Evolutionary conservation across 2,888 invertebrate genomes (phyloP).

Genomic region (Sympetrum striolatum): DNA sequence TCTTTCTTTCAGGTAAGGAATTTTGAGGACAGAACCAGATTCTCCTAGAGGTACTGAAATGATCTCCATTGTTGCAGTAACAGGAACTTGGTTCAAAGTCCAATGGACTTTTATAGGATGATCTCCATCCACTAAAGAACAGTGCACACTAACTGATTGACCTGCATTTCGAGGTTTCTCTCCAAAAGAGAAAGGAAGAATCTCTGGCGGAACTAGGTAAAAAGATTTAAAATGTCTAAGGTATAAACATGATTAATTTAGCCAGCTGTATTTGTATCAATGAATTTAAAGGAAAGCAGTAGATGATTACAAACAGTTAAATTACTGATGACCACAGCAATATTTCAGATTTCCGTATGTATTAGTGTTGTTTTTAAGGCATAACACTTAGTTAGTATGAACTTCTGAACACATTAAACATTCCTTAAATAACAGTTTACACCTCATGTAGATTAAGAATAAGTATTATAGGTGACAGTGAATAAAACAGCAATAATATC

Average conservation of each 20-base stretch:
- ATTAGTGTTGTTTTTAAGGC: no score
- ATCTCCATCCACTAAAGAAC: constrained; percentile 54
- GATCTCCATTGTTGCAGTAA: constrained; percentile 60
- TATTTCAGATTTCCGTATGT: no score
- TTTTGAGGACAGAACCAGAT: constrained; percentile 68
- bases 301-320: no score
- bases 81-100: constrained; percentile 63
- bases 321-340: no score
- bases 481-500: no score
- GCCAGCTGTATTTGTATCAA: not conserved
- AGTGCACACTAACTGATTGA: constrained; percentile 50
- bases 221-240: not conserved
- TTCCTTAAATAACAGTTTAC: no score
- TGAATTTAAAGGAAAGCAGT: not conserved
- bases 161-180: constrained; percentile 54
- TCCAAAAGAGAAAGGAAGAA: constrained; percentile 62
- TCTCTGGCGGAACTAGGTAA: constrained; percentile 58
- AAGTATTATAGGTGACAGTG: no score
- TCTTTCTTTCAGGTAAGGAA: constrained; percentile 71
- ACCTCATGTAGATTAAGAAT: no score
- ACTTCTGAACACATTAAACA: no score
- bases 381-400: no score
- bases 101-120: constrained; percentile 54
- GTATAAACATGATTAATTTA: no score
- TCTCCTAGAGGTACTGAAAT: constrained; percentile 59